Evolutionary conservation across 2,797 vertebrate species (phyloP).

Genomic region (Rallus crepitans): DNA sequence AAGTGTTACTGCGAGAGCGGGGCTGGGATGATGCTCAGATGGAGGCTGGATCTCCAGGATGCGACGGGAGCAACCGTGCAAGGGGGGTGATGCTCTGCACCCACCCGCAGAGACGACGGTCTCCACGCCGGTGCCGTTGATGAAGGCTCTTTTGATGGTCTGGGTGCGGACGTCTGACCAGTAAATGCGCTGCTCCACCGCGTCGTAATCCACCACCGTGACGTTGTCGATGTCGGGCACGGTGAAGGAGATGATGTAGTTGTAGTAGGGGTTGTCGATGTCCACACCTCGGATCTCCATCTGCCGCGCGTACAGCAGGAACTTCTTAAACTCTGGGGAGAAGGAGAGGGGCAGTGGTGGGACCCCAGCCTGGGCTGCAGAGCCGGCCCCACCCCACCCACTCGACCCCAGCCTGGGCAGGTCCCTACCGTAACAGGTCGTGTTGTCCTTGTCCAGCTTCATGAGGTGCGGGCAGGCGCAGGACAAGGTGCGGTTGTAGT

Average conservation of each 20-base stretch:
- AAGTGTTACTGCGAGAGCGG: accelerated
- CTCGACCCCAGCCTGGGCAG: accelerated
- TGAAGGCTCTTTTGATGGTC: conserved; percentile 96
- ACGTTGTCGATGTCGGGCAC: conserved; percentile 97
- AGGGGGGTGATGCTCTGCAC: accelerated
- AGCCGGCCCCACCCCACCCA: accelerated
- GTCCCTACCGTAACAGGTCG: conserved; percentile 90
- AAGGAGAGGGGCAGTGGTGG: background rate
- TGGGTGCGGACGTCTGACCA: conserved; percentile 97
- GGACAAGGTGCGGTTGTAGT: conserved; percentile 94
- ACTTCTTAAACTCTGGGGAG: conserved; percentile 90
- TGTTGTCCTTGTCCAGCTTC: conserved; percentile 92
- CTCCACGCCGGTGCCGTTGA: conserved; percentile 96
- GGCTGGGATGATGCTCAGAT: background rate
- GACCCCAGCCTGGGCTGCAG: background rate
- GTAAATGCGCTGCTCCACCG: conserved; percentile 94
- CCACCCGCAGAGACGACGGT: conserved; percentile 94
- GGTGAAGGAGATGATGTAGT: conserved; percentile 98
- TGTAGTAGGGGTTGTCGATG: conserved; percentile 96
- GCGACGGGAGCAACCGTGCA: accelerated
- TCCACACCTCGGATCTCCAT: conserved; percentile 97
- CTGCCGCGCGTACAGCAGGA: conserved; percentile 96
- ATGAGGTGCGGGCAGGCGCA: conserved; percentile 98
- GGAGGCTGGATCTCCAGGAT: background rate
- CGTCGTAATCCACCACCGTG: conserved; percentile 94